Evolutionary conservation across 2,888 invertebrate species (phyloP).

Genomic region (Scotopteryx bipunctaria): DNA sequence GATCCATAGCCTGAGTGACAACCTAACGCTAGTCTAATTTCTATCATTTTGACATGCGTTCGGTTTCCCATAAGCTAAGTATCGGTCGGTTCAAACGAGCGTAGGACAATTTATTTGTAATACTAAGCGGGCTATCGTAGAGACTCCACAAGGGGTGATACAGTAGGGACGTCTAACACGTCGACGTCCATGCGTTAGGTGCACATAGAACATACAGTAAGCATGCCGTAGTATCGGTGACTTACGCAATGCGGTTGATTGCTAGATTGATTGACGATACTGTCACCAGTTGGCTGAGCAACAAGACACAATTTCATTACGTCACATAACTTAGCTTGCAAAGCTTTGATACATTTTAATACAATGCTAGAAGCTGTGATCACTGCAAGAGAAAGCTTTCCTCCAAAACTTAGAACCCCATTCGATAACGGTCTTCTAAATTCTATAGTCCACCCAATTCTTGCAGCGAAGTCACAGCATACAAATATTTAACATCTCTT

Average conservation of each 20-base stretch:
- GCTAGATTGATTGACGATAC: constrained; percentile 96
- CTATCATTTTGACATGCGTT: not conserved
- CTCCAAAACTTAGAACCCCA: constrained; percentile 2
- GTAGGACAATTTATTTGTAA: constrained; percentile 34
- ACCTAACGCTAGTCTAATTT: not conserved
- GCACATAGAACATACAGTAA: constrained; percentile 64
- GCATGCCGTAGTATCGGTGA: constrained; percentile 76
- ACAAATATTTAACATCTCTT: constrained; percentile 27
- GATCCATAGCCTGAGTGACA: constrained; percentile 3
- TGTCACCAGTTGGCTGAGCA: constrained; percentile 95
- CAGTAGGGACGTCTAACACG: constrained; percentile 43
- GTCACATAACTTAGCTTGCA: constrained; percentile 75
- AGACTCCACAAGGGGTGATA: constrained; percentile 46
- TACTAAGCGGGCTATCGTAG: constrained; percentile 34
- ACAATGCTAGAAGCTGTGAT: constrained; percentile 34
- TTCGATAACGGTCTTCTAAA: not conserved
- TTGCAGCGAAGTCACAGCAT: constrained; percentile 42
- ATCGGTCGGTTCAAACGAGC: constrained; percentile 10
- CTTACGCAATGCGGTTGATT: constrained; percentile 97
- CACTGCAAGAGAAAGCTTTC: constrained; percentile 40
- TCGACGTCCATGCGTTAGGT: constrained; percentile 69
- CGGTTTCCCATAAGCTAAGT: not conserved
- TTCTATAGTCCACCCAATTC: constrained; percentile 16
- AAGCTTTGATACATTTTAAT: constrained; percentile 54
- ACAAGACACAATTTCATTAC: constrained; percentile 79